These are phyloP conservation scores for Drosophila subobscura DNA, from an alignment of 1,140 invertebrate genomes.

Conservation along the genomic window DNA sequence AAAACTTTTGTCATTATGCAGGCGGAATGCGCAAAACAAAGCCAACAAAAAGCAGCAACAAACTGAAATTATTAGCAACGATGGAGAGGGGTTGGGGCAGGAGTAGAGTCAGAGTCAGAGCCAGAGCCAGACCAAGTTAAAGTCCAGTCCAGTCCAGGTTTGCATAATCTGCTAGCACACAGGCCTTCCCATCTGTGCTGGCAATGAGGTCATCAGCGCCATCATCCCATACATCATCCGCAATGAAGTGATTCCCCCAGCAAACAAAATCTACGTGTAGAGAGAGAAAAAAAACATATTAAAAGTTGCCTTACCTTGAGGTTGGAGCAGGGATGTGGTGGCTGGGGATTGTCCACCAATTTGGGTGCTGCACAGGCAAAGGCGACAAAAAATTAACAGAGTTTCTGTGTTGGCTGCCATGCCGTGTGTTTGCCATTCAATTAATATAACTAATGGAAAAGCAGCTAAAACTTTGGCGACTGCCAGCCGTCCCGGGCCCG, in stretches of 20 bases:
- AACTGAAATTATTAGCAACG: conserved; percentile 77
- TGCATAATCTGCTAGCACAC: not conserved
- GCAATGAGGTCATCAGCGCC: conserved; percentile 39
- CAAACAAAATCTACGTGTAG: conserved; percentile 26
- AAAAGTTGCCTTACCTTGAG: conserved; percentile 33
- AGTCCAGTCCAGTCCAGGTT: conserved; percentile 20
- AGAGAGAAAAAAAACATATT: conserved; percentile 14
- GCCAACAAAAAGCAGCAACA: conserved; percentile 37
- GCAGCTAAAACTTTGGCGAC: conserved; percentile 57
- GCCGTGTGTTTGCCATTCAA: conserved; percentile 60
- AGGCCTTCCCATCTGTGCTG: not conserved
- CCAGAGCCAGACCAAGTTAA: conserved; percentile 17
- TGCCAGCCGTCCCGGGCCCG: conserved; percentile 2
- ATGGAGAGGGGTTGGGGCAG: conserved; percentile 38
- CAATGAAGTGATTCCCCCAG: conserved; percentile 35
- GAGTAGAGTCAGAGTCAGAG: conserved; percentile 37
- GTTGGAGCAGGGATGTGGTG: too few relatives aligned
- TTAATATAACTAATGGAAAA: conserved; percentile 79
- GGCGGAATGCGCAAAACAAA: conserved; percentile 44
- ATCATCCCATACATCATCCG: conserved; percentile 40
- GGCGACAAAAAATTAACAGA: conserved; percentile 43
- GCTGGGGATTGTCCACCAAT: conserved; percentile 34
- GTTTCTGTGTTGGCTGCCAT: conserved; percentile 5
- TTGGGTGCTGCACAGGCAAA: conserved; percentile 2
- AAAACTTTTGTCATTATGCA: conserved; percentile 81